A percentile compares a stretch with the other conserved stretches of the same genome.
These are phyloP conservation scores for Epirrhoe alternata DNA, from an alignment of 2,888 invertebrate species.

Conservation along the genomic window DNA sequence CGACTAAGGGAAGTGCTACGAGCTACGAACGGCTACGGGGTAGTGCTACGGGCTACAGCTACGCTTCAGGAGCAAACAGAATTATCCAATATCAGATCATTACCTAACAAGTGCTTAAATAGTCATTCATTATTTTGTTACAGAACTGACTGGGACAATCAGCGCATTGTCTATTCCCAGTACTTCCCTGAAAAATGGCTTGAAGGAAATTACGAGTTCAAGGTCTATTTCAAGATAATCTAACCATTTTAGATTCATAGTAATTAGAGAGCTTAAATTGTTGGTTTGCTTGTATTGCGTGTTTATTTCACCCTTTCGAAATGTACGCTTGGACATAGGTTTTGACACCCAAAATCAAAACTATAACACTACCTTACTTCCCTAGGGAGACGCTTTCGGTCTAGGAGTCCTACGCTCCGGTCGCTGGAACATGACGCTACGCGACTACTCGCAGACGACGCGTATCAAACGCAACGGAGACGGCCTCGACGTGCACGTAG, in stretches of 20 bases:
- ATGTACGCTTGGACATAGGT: neutral
- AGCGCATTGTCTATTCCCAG: constrained; percentile 90
- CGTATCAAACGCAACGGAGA: constrained; percentile 84
- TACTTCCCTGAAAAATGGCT: constrained; percentile 93
- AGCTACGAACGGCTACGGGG: constrained; percentile 1
- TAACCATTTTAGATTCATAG: no score
- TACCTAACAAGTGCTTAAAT: neutral
- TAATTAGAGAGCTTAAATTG: no score
- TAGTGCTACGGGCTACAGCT: constrained; percentile 2
- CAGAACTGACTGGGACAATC: constrained; percentile 87
- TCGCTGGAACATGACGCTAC: constrained; percentile 90
- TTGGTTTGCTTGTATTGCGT: no score
- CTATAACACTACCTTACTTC: constrained; percentile 4
- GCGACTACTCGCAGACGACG: constrained; percentile 89
- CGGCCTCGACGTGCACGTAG: constrained; percentile 86
- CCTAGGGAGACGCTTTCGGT: constrained; percentile 86
- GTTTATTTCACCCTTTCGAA: neutral
- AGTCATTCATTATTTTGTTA: constrained; percentile 41
- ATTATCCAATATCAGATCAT: neutral
- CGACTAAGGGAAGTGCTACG: constrained; percentile 9
- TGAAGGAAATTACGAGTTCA: constrained; percentile 85
- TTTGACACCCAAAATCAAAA: no score
- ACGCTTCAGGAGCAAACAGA: constrained; percentile 3
- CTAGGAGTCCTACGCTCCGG: constrained; percentile 87
- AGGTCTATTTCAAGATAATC: constrained; percentile 52